Evolutionary conservation across 2,797 vertebrate species (phyloP).

Genomic region (Eulemur rubriventer): DNA sequence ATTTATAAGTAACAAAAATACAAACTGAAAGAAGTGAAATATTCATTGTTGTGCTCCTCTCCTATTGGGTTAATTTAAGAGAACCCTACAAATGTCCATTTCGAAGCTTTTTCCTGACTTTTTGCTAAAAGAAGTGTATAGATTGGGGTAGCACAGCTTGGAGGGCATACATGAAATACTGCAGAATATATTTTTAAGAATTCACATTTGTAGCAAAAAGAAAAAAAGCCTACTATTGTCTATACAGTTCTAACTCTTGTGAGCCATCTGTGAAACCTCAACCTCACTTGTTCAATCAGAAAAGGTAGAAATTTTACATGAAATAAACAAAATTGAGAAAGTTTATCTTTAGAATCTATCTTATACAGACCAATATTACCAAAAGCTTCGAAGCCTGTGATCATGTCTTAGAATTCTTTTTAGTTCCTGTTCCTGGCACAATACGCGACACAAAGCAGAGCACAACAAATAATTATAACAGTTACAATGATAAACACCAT

Average conservation of each 20-base stretch:
- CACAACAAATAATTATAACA: neutral
- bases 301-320: neutral
- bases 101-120: neutral
- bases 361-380: neutral
- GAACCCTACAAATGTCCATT: neutral
- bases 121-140: neutral
- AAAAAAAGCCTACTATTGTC: neutral
- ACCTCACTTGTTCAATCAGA: neutral
- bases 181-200: conserved; percentile 30
- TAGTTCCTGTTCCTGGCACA: neutral
- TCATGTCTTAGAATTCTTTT: neutral
- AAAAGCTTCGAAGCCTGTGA: neutral
- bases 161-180: neutral
- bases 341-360: neutral
- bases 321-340: conserved; percentile 32
- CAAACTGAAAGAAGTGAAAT: neutral
- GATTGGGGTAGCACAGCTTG: neutral
- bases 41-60: neutral
- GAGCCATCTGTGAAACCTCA: neutral
- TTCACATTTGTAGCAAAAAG: neutral
- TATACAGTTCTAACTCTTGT: neutral
- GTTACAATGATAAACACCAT: neutral
- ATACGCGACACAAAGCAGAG: neutral
- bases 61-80: neutral
- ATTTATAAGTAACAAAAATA: conserved; percentile 49